Evolutionary conservation across 2,888 invertebrate species (phyloP).

Genomic region (Aquatica leii): DNA sequence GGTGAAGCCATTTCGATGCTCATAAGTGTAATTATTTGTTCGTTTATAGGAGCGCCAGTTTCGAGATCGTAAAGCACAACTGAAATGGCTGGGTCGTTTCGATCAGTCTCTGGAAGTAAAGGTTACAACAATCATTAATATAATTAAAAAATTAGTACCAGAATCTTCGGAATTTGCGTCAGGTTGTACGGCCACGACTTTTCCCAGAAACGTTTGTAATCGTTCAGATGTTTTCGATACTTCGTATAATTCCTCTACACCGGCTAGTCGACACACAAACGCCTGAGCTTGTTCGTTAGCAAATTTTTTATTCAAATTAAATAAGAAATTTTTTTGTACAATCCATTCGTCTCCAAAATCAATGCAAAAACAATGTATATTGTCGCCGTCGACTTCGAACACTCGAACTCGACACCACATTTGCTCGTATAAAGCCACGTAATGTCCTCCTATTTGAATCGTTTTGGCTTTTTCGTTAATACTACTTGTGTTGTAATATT

Average conservation of each 20-base stretch:
- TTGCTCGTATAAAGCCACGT: constrained; percentile 58
- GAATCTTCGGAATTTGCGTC: constrained; percentile 58
- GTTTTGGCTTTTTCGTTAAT: constrained; percentile 27
- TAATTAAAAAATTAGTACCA: too few species aligned
- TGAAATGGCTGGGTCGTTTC: constrained; percentile 45
- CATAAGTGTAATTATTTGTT: constrained; percentile 50
- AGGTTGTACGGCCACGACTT: constrained; percentile 60
- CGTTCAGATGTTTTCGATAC: constrained; percentile 49
- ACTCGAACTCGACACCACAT: constrained; percentile 62
- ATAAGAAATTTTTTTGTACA: constrained; percentile 65
- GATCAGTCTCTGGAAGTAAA: constrained; percentile 20
- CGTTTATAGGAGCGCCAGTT: constrained; percentile 48
- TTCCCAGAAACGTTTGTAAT: constrained; percentile 64
- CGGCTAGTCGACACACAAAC: constrained; percentile 73
- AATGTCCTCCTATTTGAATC: constrained; percentile 58
- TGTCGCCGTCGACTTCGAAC: constrained; percentile 47
- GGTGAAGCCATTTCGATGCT: constrained; percentile 54
- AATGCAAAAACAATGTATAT: constrained; percentile 69
- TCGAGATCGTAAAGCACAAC: constrained; percentile 54
- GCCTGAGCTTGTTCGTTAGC: constrained; percentile 75
- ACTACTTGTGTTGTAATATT: constrained; percentile 13
- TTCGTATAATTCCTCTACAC: constrained; percentile 71
- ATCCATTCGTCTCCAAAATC: constrained; percentile 77
- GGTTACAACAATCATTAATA: too few species aligned
- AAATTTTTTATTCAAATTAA: constrained; percentile 70